Evolutionary conservation across 2,113 vertebrate genomes (phyloP).

Genomic region (Empidonax traillii): DNA sequence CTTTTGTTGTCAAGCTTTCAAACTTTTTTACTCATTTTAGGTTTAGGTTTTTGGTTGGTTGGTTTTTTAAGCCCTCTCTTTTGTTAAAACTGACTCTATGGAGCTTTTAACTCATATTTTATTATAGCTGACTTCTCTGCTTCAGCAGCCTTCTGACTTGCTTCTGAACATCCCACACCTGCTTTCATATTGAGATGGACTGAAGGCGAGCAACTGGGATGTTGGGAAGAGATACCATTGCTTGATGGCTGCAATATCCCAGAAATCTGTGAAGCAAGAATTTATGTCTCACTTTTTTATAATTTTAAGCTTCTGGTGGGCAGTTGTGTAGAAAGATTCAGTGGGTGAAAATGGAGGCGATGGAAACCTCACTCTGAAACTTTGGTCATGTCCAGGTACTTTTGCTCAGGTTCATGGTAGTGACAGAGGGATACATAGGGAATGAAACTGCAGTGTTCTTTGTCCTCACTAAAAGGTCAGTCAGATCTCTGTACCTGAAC

Average conservation of each 20-base stretch:
- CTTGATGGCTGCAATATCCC: not conserved
- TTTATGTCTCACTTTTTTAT: not conserved
- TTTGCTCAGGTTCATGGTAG: not conserved
- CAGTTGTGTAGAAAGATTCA: not conserved
- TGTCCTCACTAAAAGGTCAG: not conserved
- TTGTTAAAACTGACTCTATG: not conserved
- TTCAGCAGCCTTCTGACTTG: not conserved
- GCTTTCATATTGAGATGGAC: not conserved
- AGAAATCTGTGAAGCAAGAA: not conserved
- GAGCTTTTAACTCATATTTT: not conserved
- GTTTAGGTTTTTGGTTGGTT: not conserved
- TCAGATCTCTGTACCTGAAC: not conserved
- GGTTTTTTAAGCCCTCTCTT: not conserved
- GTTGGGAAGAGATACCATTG: not conserved
- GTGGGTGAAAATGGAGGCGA: not conserved
- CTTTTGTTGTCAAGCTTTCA: not conserved
- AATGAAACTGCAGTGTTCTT: not conserved
- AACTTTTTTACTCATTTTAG: not conserved
- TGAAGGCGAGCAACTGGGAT: not conserved
- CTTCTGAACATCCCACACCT: not conserved
- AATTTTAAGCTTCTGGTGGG: not conserved
- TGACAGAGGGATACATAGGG: rapidly evolving
- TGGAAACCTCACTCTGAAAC: not conserved
- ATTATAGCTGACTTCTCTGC: not conserved
- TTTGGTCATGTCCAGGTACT: not conserved